Evolutionary conservation across 2,797 vertebrate species (phyloP).

Genomic region (Coregonus suidteri): DNA sequence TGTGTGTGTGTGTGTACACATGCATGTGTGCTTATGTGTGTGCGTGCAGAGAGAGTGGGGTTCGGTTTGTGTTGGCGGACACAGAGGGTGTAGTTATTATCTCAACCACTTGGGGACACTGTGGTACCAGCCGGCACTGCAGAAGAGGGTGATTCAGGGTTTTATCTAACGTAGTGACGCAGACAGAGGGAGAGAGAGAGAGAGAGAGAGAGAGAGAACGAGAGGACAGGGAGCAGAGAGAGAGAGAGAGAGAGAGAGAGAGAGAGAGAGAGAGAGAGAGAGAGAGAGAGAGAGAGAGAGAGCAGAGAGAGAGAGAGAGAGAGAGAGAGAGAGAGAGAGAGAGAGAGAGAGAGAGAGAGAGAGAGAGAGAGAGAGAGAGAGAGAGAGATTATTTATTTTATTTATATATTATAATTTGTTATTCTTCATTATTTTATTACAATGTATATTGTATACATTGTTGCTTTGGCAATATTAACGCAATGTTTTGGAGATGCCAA

Average conservation of each 20-base stretch:
- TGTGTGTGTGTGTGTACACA: constrained; percentile 10
- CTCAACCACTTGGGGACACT: constrained; percentile 47
- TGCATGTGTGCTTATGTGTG: constrained; percentile 21
- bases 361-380: too few species aligned
- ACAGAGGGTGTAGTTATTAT: constrained; percentile 5
- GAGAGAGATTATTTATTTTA: too few species aligned
- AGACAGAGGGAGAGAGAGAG: not conserved
- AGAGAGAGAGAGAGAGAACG: too few species aligned
- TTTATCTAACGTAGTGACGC: constrained; percentile 4
- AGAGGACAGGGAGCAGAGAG: too few species aligned
- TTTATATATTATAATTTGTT: too few species aligned
- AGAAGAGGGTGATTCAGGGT: constrained; percentile 18
- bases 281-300: too few species aligned
- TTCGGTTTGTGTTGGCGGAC: constrained; percentile 4
- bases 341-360: rapidly evolving
- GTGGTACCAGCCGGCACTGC: constrained; percentile 33
- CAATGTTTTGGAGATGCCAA: too few species aligned
- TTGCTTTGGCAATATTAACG: too few species aligned
- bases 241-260: rapidly evolving
- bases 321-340: too few species aligned
- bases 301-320: not conserved
- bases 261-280: too few species aligned
- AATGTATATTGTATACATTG: too few species aligned
- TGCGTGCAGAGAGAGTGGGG: not conserved
- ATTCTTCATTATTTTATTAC: too few species aligned